These are phyloP conservation scores for Hoplias malabaricus DNA, from an alignment of 2,113 vertebrate genomes.

Conservation along the genomic window DNA sequence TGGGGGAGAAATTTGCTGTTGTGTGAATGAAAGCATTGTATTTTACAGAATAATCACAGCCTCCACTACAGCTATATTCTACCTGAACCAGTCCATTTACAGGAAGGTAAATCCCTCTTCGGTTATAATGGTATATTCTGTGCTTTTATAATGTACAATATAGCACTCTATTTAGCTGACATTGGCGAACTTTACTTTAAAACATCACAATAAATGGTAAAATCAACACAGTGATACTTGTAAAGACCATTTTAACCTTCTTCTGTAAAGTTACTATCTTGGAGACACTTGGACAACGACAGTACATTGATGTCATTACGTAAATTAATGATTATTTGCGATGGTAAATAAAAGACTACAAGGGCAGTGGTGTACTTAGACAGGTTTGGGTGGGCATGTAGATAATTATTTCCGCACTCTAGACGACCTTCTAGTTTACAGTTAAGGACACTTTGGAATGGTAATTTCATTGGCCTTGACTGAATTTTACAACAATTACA, in stretches of 20 bases:
- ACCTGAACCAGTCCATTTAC: too few relatives aligned
- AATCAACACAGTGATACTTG: neutral
- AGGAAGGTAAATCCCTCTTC: neutral
- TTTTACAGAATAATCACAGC: neutral
- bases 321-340: too few relatives aligned
- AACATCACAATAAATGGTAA: neutral
- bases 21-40: constrained; percentile 38
- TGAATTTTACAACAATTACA: neutral
- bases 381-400: neutral
- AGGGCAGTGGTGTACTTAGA: neutral
- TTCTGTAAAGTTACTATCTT: too few relatives aligned
- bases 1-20: constrained; percentile 42
- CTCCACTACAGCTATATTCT: neutral
- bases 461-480: neutral
- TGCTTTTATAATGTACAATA: neutral
- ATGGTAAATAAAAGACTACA: too few relatives aligned
- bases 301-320: too few relatives aligned
- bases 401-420: neutral
- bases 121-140: neutral
- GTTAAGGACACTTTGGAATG: neutral
- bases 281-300: too few relatives aligned
- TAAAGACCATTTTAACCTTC: too few relatives aligned
- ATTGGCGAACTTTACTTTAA: neutral
- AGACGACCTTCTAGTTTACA: neutral
- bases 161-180: neutral